A percentile compares a stretch with the other conserved stretches of the same genome.
phyloP scores from a whole-genome alignment of 1,140 invertebrate species.

The Bombus superbus region DNA sequence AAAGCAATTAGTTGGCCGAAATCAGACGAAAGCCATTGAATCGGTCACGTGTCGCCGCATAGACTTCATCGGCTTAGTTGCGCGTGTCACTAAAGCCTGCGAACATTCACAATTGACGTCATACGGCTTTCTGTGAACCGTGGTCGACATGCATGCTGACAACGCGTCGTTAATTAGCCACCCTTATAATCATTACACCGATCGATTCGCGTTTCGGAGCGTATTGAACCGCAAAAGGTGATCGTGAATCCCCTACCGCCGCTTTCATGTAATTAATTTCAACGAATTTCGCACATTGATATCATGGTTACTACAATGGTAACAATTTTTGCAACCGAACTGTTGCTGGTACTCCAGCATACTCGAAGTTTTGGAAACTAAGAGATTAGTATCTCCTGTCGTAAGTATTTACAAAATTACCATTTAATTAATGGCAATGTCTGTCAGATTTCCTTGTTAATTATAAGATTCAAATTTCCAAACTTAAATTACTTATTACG shows the following conservation, averaged over 20 bases:
- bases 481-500: too few species aligned
- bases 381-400: too few species aligned
- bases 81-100: conserved; percentile 28
- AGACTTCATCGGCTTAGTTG: conserved; percentile 16
- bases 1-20: neutral
- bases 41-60: neutral
- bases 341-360: neutral
- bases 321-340: neutral
- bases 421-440: too few species aligned
- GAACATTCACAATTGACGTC: conserved; percentile 33
- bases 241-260: conserved; percentile 23
- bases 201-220: conserved; percentile 47
- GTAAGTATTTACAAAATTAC: too few species aligned
- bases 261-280: conserved; percentile 7
- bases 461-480: too few species aligned
- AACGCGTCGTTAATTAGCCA: conserved; percentile 60
- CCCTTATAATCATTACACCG: conserved; percentile 37
- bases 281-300: neutral
- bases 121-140: conserved; percentile 35
- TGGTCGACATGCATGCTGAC: conserved; percentile 30
- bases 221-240: conserved; percentile 44
- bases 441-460: too few species aligned
- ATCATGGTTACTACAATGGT: neutral
- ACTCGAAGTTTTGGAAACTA: too few species aligned
- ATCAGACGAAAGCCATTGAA: conserved; percentile 9